Percentiles rank a stretch among this genome's conserved stretches.
Evolutionary conservation across 2,888 invertebrate genomes (phyloP).

Genomic region (Meiosimyza platycephala): DNA sequence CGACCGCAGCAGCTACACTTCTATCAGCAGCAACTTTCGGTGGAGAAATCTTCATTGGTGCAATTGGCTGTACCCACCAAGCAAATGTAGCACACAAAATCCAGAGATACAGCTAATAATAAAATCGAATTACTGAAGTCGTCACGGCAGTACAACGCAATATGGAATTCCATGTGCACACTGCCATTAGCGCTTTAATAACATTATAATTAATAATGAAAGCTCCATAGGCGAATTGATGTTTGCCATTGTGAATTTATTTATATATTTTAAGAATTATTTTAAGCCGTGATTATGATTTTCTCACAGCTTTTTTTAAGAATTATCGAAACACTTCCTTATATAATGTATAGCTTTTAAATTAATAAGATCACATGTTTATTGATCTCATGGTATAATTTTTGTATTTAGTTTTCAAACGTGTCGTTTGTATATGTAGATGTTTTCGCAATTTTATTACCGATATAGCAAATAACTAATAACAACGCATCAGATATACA

Average conservation of each 20-base stretch:
- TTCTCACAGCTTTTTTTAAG: background rate
- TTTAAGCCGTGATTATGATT: background rate
- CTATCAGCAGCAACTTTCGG: background rate
- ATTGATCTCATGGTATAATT: background rate
- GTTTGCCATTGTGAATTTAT: conserved; percentile 1
- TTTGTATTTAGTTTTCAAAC: background rate
- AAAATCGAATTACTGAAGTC: background rate
- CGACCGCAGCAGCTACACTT: background rate
- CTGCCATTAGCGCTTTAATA: background rate
- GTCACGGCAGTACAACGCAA: conserved; percentile 3
- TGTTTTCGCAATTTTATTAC: background rate
- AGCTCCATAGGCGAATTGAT: background rate
- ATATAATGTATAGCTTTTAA: background rate
- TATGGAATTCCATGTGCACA: background rate
- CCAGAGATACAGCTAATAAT: background rate
- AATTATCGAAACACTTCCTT: background rate
- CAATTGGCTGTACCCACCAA: background rate
- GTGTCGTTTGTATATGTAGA: background rate
- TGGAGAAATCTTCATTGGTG: background rate
- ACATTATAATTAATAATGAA: background rate
- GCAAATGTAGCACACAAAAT: conserved; percentile 6
- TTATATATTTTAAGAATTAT: background rate
- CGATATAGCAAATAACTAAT: background rate
- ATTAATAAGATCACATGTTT: conserved; percentile 6
- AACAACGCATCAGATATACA: background rate